Evolutionary conservation across 2,888 invertebrate species (phyloP), one percentile per base, ranked within the genome.

Genomic region (Hyposoter didymator): DNA sequence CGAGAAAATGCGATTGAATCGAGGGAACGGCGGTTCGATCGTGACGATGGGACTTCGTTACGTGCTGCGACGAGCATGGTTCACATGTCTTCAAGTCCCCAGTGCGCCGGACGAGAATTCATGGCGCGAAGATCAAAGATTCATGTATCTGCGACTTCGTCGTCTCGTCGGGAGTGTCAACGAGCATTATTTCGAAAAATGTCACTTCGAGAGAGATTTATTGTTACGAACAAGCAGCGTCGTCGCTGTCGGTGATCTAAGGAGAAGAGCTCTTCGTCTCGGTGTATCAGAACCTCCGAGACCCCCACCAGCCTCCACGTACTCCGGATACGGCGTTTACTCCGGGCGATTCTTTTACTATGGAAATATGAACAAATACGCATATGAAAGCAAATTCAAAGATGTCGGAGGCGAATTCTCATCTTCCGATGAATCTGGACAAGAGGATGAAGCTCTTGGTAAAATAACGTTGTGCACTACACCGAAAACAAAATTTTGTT

Each of bases 291-390:
- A 64, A 59, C n/a, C 70, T 28, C 88, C 90, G 10, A 90, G 88
- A 72, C 87, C 87, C 4, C 87, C 92, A 3, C 88, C 91, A 0
- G 90, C 90, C 0, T 93, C 92, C 4, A 92, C 91, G 2, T 94
- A 94, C 67, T 93, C 91, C 0, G 93, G 93, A 66, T 93, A 92
- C 79, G 94, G 94, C 3, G 93, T 93, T 59, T 93, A 92, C 76
- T 92, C 91, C 0, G 93, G 93, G 0, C 88, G 88, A 32, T 93
- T 93, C 67, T 94, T 91, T 69, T 93, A 92, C 67, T 94, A 94
- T 64, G 94, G 94, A 3, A 93, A 92, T 64, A 93, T 94, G 93
- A 94, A 93, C 86, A 92, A 91, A 70, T 91, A 89, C 80, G 94
- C 93, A 0, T 93, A 91, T 55, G 91, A 92, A 3, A 91, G 80